Evolutionary conservation across 30 jellyfish, hydroid and myxozoan species (phyloP).

Genomic region (Cassiopea xamachana): DNA sequence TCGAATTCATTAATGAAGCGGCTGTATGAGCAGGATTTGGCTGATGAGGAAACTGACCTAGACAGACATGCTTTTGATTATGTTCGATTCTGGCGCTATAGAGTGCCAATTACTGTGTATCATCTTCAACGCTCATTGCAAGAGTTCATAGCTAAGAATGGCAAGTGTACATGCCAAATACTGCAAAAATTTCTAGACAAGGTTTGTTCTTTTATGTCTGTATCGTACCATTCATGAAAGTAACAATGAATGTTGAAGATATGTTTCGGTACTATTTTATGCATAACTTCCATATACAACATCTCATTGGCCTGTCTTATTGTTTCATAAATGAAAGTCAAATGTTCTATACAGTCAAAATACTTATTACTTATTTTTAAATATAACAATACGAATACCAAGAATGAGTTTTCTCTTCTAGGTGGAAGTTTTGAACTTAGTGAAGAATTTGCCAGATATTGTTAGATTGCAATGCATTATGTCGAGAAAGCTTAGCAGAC

Average conservation of each 20-base stretch:
- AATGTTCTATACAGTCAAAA: no score
- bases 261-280: no score
- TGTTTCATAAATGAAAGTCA: no score
- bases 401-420: not conserved
- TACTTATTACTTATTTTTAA: no score
- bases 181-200: constrained; percentile 35
- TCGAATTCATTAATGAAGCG: constrained; percentile 36
- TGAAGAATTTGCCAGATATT: constrained; percentile 62
- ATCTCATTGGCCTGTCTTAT: no score
- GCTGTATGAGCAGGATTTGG: constrained; percentile 62
- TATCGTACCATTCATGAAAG: no score
- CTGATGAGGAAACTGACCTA: not conserved
- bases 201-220: not conserved
- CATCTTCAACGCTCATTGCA: constrained; percentile 29
- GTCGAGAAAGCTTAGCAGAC: constrained; percentile 21
- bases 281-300: no score
- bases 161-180: constrained; percentile 24
- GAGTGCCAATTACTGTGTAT: constrained; percentile 63
- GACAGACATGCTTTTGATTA: constrained; percentile 29
- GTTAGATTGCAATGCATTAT: constrained; percentile 54
- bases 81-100: constrained; percentile 69
- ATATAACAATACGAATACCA: not conserved
- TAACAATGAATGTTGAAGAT: no score
- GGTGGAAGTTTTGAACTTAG: constrained; percentile 53
- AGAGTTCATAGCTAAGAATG: constrained; percentile 30